Conservation (phyloP, 2,113 vertebrate species). For the Empidonax alnorum region DNA sequence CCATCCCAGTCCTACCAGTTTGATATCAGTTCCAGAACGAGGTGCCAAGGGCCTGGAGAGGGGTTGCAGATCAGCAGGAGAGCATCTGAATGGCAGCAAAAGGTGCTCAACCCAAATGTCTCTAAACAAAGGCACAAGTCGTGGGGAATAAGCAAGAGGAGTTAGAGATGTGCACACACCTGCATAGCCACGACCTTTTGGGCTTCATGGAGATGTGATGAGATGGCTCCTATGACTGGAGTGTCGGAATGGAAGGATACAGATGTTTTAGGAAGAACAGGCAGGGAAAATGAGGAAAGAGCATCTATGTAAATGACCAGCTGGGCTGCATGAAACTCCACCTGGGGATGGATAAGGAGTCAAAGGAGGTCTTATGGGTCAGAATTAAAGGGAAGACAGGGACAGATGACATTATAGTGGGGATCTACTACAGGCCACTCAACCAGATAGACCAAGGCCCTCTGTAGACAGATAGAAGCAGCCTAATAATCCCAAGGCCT, state of each 20-base stretch:
- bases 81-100: not conserved
- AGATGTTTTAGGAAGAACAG: not conserved
- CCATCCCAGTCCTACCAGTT: not conserved
- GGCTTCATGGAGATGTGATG: not conserved
- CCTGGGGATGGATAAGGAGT: not conserved
- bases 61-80: not conserved
- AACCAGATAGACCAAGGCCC: not conserved
- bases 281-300: not conserved
- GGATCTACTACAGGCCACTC: not conserved
- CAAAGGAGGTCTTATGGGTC: too few relatives aligned
- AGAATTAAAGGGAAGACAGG: not conserved
- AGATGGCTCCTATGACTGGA: too few relatives aligned
- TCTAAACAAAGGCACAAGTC: not conserved
- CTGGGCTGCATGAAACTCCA: not conserved
- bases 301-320: not conserved
- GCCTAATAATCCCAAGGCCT: not conserved
- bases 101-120: not conserved
- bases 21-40: not conserved
- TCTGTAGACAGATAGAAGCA: not conserved
- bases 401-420: not conserved
- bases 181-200: not conserved
- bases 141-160: not conserved
- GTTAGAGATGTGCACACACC: not conserved
- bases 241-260: not conserved
- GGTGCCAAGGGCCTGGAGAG: not conserved